Conservation (phyloP, 2,113 vertebrate genomes). For the Callospermophilus lateralis region DNA sequence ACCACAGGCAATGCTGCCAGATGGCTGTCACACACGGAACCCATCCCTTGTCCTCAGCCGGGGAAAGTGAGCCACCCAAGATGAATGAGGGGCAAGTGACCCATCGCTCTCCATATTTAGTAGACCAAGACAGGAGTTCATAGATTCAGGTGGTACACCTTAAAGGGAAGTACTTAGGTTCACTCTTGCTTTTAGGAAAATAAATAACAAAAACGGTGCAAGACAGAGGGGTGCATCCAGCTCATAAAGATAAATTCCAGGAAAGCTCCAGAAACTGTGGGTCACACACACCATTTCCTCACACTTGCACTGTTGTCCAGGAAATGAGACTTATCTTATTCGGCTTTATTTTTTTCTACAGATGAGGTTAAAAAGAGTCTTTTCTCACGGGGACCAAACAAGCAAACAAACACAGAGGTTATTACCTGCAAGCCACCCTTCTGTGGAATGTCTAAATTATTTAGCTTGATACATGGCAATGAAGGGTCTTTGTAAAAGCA, state of each 20-base stretch:
- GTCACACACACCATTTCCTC: neutral
- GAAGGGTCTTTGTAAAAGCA: neutral
- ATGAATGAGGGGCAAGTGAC: neutral
- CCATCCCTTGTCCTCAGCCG: neutral
- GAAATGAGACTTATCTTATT: neutral
- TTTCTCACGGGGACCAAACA: constrained; percentile 36
- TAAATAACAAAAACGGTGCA: neutral
- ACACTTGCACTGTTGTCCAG: neutral
- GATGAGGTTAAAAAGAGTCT: neutral
- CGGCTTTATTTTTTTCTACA: neutral
- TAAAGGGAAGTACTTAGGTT: neutral
- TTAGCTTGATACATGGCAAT: neutral
- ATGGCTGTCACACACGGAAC: neutral
- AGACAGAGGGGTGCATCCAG: neutral
- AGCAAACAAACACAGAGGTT: neutral
- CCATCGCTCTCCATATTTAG: neutral
- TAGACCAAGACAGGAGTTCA: neutral
- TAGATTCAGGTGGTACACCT: neutral
- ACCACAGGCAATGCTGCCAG: neutral
- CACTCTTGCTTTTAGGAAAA: constrained; percentile 6
- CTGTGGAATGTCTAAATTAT: neutral
- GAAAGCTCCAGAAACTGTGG: neutral
- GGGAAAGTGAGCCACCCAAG: neutral
- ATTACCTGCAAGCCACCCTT: neutral
- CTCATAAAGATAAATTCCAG: neutral